phyloP scores from a whole-genome alignment of 2,888 invertebrate genomes.

The Ectropis crepuscularia region DNA sequence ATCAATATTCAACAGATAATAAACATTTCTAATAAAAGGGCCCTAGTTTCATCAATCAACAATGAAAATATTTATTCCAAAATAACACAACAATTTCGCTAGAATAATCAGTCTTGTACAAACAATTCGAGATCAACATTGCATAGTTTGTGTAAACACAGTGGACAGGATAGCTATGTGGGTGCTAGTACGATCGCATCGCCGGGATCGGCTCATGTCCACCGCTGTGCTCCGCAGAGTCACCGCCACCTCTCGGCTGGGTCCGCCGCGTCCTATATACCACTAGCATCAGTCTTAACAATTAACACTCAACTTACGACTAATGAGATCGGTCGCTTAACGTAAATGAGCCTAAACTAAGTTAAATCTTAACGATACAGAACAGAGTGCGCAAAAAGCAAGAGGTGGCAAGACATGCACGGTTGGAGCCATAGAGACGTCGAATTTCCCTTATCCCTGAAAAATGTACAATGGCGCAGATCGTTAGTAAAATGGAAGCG shows the following conservation, averaged over 20 bases:
- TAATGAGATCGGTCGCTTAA: constrained; percentile 45
- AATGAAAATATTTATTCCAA: constrained; percentile 57
- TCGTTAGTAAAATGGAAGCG: constrained; percentile 37
- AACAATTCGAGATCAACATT: constrained; percentile 44
- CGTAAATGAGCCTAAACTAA: constrained; percentile 37
- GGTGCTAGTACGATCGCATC: constrained; percentile 36
- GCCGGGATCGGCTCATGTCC: constrained; percentile 39
- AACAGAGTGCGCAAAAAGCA: constrained; percentile 35
- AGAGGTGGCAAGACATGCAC: constrained; percentile 39
- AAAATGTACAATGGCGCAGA: constrained; percentile 32
- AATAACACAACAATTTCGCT: constrained; percentile 46
- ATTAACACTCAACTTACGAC: constrained; percentile 54
- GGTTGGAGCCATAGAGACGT: constrained; percentile 31
- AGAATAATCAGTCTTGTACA: constrained; percentile 40
- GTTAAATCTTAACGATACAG: constrained; percentile 41
- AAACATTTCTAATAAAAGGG: constrained; percentile 62
- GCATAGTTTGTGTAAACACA: constrained; percentile 29
- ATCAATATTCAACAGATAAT: constrained; percentile 71
- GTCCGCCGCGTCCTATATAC: constrained; percentile 47
- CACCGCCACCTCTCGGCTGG: constrained; percentile 46
- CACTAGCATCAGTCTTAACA: constrained; percentile 65
- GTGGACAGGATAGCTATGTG: constrained; percentile 27
- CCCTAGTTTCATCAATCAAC: constrained; percentile 56
- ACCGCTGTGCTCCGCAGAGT: constrained; percentile 37
- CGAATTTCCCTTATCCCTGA: constrained; percentile 35